A percentile compares a stretch with the other conserved stretches of the same genome.
phyloP scores from a whole-genome alignment of 1,140 invertebrate species.

The Helicorthomorpha holstii region DNA sequence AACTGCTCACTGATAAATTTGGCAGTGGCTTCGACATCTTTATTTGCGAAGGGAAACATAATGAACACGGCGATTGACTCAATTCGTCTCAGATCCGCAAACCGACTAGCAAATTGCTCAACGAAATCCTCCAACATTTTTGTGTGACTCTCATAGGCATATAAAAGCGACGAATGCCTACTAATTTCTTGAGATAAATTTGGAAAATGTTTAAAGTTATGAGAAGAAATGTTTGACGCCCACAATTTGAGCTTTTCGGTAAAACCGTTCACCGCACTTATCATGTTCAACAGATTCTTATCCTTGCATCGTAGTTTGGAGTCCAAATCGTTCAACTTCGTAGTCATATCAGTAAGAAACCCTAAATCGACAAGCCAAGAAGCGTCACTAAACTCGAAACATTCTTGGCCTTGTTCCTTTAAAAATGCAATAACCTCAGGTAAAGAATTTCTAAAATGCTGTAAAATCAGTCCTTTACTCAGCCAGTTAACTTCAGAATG shows the following conservation, averaged over 20 bases:
- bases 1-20: neutral
- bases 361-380: neutral
- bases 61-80: neutral
- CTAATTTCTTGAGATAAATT: neutral
- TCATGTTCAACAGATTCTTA: neutral
- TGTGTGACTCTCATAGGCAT: neutral
- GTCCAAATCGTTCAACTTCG: neutral
- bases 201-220: neutral
- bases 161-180: neutral
- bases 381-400: neutral
- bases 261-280: neutral
- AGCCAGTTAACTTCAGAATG: neutral
- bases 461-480: neutral
- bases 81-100: neutral
- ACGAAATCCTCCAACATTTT: neutral
- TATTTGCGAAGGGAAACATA: neutral
- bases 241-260: neutral
- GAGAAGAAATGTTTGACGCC: neutral
- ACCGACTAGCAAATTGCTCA: neutral
- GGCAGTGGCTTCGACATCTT: neutral
- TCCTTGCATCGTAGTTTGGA: neutral
- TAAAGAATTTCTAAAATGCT: neutral
- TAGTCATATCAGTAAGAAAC: neutral
- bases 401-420: neutral
- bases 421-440: neutral